A percentile compares a stretch with the other conserved stretches of the same genome.
Evolutionary conservation across 1,140 invertebrate genomes (phyloP).

Genomic region (Drosophila neocordata): DNA sequence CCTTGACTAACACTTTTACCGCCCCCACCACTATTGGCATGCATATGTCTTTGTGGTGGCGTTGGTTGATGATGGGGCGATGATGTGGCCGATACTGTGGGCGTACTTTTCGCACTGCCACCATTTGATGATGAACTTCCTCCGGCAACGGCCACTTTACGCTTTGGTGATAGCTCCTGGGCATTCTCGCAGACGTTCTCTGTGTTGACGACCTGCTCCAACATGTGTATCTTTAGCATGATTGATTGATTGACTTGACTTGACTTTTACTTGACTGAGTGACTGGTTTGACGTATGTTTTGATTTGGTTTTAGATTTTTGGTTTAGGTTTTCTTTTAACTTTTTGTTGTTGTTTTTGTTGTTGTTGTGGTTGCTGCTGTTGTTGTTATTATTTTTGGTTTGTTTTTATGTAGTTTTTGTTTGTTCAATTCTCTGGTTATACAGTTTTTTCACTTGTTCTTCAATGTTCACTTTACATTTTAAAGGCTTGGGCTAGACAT

Average conservation of each 20-base stretch:
- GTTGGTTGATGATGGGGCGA: conserved; percentile 77
- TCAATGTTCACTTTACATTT: conserved; percentile 16
- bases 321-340: conserved; percentile 43
- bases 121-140: conserved; percentile 63
- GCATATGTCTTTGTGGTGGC: conserved; percentile 67
- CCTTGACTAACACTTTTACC: conserved; percentile 71
- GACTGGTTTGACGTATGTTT: conserved; percentile 50
- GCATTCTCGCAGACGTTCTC: conserved; percentile 66
- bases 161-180: conserved; percentile 66
- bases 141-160: conserved; percentile 49
- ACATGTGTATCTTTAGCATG: conserved; percentile 81
- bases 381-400: conserved; percentile 20
- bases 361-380: conserved; percentile 11
- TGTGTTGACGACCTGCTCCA: conserved; percentile 72
- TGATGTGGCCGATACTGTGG: conserved; percentile 67
- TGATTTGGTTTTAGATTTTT: conserved; percentile 54
- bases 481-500: not conserved
- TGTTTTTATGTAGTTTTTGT: conserved; percentile 30
- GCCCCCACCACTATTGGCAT: conserved; percentile 27
- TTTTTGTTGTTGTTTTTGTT: conserved; percentile 24
- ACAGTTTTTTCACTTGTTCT: conserved; percentile 21
- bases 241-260: conserved; percentile 51
- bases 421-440: conserved; percentile 16
- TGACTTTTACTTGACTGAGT: conserved; percentile 12
- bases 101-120: conserved; percentile 56